Conservation (phyloP, 2,113 vertebrate genomes). For the Microcebus murinus region DNA sequence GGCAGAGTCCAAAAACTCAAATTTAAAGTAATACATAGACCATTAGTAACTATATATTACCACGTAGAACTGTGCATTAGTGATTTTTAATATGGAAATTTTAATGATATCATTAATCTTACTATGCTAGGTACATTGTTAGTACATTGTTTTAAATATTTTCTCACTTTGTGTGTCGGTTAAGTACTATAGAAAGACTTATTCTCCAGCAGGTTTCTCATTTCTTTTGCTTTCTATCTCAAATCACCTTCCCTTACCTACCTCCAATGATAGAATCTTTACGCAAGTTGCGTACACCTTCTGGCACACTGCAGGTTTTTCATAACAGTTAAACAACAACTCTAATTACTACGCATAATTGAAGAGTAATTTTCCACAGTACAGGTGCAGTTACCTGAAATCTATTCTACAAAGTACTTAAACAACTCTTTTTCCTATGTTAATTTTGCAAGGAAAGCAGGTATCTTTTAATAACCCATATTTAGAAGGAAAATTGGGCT, state of each 20-base stretch:
- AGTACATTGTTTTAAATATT: neutral
- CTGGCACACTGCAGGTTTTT: constrained; percentile 48
- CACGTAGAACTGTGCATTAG: neutral
- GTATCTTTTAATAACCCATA: constrained; percentile 50
- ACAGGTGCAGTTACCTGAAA: constrained; percentile 74
- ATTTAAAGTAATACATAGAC: neutral
- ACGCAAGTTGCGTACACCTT: neutral
- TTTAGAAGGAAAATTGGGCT: constrained; percentile 40
- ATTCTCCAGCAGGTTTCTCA: neutral
- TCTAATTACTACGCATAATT: constrained; percentile 73
- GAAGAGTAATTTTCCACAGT: constrained; percentile 72
- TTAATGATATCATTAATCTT: constrained; percentile 2
- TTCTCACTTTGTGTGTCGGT: neutral
- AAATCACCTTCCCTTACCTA: neutral
- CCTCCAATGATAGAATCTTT: constrained; percentile 21
- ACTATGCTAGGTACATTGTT: neutral
- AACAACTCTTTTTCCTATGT: constrained; percentile 47
- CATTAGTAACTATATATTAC: neutral
- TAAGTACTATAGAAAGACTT: neutral
- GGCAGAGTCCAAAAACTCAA: neutral
- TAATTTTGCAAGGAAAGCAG: constrained; percentile 52
- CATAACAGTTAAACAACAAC: constrained; percentile 74
- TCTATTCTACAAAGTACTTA: constrained; percentile 63
- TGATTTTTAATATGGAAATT: constrained; percentile 16
- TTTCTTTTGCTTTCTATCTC: constrained; percentile 35